phyloP scores from a whole-genome alignment of 2,797 vertebrate species.

The Phataginus tricuspis region DNA sequence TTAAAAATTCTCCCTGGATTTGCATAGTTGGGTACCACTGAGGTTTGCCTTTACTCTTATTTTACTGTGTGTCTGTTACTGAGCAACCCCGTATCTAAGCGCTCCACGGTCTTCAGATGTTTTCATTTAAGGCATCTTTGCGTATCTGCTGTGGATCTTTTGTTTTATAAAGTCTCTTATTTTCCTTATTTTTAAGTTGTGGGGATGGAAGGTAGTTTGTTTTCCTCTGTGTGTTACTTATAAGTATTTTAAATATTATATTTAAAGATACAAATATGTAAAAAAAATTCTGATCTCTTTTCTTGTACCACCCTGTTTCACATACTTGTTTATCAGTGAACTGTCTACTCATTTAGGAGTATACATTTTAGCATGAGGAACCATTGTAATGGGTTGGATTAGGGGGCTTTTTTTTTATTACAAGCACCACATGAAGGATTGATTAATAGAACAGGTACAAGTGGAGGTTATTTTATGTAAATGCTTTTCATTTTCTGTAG shows the following conservation, averaged over 20 bases:
- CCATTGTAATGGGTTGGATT: neutral
- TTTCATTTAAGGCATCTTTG: neutral
- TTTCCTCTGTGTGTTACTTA: neutral
- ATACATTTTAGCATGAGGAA: neutral
- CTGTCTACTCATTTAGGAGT: neutral
- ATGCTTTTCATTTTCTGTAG: constrained; percentile 81
- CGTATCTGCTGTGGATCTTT: neutral
- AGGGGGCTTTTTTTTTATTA: neutral
- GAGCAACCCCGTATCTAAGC: neutral
- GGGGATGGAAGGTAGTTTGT: neutral
- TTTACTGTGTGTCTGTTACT: neutral
- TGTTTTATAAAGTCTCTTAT: neutral
- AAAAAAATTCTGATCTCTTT: neutral
- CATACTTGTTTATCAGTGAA: neutral
- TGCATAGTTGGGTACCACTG: neutral
- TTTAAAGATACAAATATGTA: neutral
- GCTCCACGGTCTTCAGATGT: neutral
- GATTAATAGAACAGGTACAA: neutral
- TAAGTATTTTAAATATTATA: neutral
- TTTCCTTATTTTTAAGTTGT: constrained; percentile 42
- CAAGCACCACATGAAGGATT: neutral
- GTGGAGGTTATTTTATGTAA: neutral
- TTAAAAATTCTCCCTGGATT: neutral
- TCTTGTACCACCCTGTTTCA: neutral
- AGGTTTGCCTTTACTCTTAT: neutral